Evolutionary conservation across 2,797 vertebrate genomes (phyloP).

Genomic region (Chloroceryle amazona): DNA sequence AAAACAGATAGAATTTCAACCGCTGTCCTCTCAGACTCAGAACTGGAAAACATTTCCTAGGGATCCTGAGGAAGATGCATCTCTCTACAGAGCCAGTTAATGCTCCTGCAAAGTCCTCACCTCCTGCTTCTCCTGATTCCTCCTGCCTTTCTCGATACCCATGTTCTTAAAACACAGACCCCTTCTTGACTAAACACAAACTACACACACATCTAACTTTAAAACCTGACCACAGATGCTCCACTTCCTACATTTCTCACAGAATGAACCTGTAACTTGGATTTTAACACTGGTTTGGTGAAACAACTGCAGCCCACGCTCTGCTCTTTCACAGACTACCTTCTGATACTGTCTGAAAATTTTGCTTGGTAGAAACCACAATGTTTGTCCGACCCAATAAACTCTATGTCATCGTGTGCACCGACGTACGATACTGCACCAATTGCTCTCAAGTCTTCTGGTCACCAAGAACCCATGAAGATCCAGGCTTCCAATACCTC

Average conservation of each 20-base stretch:
- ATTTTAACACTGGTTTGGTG: neutral
- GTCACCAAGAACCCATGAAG: neutral
- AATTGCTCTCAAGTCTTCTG: neutral
- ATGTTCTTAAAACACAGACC: neutral
- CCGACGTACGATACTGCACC: neutral
- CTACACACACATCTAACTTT: neutral
- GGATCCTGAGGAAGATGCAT: neutral
- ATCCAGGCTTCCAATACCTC: accelerated
- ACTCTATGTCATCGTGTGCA: accelerated
- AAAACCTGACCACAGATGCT: neutral
- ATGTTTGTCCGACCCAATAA: neutral
- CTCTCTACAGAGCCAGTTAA: neutral
- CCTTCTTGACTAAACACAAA: neutral
- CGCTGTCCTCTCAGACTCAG: neutral
- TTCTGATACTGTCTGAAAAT: neutral
- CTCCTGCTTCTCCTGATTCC: neutral
- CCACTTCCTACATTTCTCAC: neutral
- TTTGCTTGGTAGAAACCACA: neutral
- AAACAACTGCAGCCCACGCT: neutral
- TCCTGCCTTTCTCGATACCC: neutral
- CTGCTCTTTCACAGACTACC: neutral
- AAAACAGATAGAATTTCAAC: neutral
- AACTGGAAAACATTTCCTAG: neutral
- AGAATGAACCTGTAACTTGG: neutral
- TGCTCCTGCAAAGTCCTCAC: neutral